A percentile compares a stretch with the other conserved stretches of the same genome.
Evolutionary conservation across 1,140 invertebrate species (phyloP).

Genomic region (Papilio polyxenes): DNA sequence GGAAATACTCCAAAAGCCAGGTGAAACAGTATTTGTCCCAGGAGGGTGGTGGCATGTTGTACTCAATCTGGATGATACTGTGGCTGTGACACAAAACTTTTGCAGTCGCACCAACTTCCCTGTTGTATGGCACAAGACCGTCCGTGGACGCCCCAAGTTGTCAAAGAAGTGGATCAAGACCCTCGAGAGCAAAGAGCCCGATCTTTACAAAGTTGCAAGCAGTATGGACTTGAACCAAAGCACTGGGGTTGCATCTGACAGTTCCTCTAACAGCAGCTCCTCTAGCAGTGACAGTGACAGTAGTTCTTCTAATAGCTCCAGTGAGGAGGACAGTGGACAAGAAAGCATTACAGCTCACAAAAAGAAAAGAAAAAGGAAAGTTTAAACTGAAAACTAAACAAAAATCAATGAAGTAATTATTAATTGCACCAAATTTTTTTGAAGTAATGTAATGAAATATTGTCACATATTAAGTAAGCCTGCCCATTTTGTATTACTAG

Average conservation of each 20-base stretch:
- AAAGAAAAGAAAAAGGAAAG: conserved; percentile 88
- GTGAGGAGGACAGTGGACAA: conserved; percentile 90
- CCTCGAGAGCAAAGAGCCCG: conserved; percentile 88
- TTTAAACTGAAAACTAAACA: conserved; percentile 52
- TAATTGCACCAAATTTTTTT: conserved; percentile 44
- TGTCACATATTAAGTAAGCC: conserved; percentile 52
- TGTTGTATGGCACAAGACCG: conserved; percentile 99
- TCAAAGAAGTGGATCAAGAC: conserved; percentile 91
- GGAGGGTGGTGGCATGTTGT: conserved; percentile 99
- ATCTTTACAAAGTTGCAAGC: conserved; percentile 91
- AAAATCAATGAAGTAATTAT: conserved; percentile 45
- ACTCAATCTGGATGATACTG: conserved; percentile 96
- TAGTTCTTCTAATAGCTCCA: conserved; percentile 82
- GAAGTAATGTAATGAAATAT: conserved; percentile 43
- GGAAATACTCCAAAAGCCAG: conserved; percentile 97
- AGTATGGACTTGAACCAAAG: conserved; percentile 92
- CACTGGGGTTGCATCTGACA: conserved; percentile 96
- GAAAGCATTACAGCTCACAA: conserved; percentile 93
- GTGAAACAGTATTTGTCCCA: conserved; percentile 99
- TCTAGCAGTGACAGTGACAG: conserved; percentile 87
- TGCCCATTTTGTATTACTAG: conserved; percentile 74
- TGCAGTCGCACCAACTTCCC: conserved; percentile 98
- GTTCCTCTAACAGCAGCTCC: conserved; percentile 93
- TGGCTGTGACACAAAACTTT: conserved; percentile 99
- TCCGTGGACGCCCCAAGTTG: conserved; percentile 95